These are phyloP conservation scores for Cygnus buccinator DNA, from an alignment of 2,113 vertebrate genomes.

Conservation along the genomic window DNA sequence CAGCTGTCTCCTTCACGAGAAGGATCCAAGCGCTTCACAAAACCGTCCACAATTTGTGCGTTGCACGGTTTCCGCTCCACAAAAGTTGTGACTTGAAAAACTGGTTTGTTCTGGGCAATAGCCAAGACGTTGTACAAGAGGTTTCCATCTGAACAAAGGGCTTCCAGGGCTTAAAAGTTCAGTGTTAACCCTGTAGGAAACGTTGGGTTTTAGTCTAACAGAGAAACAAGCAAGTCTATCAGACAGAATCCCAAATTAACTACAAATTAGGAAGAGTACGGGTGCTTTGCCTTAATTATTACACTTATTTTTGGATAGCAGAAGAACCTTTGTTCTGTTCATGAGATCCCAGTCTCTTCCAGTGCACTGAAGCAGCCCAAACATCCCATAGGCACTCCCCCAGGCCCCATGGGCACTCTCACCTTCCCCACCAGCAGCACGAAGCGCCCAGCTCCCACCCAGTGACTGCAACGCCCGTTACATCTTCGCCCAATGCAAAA, in stretches of 20 bases:
- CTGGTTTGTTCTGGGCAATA: slow-evolving; percentile 47
- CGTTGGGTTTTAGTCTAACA: not conserved
- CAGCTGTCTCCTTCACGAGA: not conserved
- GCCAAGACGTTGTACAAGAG: slow-evolving; percentile 40
- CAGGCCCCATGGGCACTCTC: not conserved
- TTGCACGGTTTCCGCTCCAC: slow-evolving; percentile 26
- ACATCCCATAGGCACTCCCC: not conserved
- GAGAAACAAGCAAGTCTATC: not conserved
- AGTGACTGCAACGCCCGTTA: not conserved
- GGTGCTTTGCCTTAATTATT: not conserved
- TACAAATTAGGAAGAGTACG: not conserved
- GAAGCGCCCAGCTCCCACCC: not conserved
- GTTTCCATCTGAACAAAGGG: slow-evolving; percentile 32
- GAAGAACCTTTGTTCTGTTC: not conserved
- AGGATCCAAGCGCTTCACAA: slow-evolving; percentile 19
- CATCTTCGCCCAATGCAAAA: not conserved
- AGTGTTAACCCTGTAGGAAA: slow-evolving; percentile 34
- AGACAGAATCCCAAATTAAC: not conserved
- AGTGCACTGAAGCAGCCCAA: not conserved
- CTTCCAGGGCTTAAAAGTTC: slow-evolving; percentile 24
- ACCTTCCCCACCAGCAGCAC: not conserved
- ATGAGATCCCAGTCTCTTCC: not conserved
- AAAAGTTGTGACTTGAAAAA: slow-evolving; percentile 57
- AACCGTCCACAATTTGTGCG: not conserved
- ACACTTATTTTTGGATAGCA: not conserved